Base-by-base conservation (phyloP, 2,113 vertebrate species). In the Triplophysa siluroides region DNA sequence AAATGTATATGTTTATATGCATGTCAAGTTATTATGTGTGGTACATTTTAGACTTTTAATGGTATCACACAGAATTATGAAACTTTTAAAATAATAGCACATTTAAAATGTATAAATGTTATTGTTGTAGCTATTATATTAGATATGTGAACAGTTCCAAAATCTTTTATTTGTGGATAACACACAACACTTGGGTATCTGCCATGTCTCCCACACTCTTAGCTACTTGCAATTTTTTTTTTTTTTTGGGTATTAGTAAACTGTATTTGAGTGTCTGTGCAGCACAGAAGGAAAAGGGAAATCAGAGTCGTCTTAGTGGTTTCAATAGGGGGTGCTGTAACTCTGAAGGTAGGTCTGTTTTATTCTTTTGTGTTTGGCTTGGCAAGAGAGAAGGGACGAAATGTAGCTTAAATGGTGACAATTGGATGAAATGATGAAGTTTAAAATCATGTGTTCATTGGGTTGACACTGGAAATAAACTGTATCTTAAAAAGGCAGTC, bases 251-350 rank as follows among this genome's bases (percentile, higher is more conserved):
- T 6, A 1, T 54, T 18, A 4, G 12, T 13, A 6, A 18, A 3
- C 10, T 10, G 14, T 54, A 18, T 6, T 50, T 54, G 50, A 19
- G 13, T 6, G 50, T 18, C 10, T 18, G 14, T 6, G 14, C 6
- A 7, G 6, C 7, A 18, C 8, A 5, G 2, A 10, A 21, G 6
- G n/a, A 8, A 58, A 16, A 52, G 50, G 26, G 43, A 23, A 41
- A 8, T 33, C 29, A 23, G 52, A 80, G 23, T 38, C 76, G 79
- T 23, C 54, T 5, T 62, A 76, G 19, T 38, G 54, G 19, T 19
- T 12, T 16, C 33, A 58, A 54, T 72, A 79, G 81, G 56, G 74
- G 68, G 68, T 63, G 82, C 74, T 78, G 62, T 13, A 73, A 38
- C 64, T 63, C 77, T 81, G 75, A 64, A 21, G 50, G 72, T 68